Evolutionary conservation across 2,888 invertebrate genomes (phyloP), one percentile per base, ranked within the genome.

Genomic region (Agrochola lota): DNA sequence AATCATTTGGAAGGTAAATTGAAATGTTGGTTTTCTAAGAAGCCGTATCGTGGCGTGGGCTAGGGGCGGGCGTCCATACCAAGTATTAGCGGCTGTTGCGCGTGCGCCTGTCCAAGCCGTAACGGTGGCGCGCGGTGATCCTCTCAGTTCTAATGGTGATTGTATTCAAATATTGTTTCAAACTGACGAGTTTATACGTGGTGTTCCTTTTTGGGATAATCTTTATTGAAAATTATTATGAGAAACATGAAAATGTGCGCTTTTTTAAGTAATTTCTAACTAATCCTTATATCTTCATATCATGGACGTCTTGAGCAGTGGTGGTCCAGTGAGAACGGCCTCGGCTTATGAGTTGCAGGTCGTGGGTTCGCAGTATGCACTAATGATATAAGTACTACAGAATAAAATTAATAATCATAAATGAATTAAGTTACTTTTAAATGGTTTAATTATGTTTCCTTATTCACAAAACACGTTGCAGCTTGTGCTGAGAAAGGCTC

Each of bases 1-100:
- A 91, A 92, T 92, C 91, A 91, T 90, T 90, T 87, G 89, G 87
- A 87, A 84, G 81, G 74, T 87, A 92, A 91, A 92, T 93, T 83
- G 90, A 87, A 92, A 93, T 93, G 81, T 87, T 74, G 78, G 87
- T 77, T 81, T 94, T 94, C 95, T 86, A 63, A 82, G 94, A 94
- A 94, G 85, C 85, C 80, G 79, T 88, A 90, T 89, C 85, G 87
- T 85, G 80, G 85, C 89, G 85, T 89, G 89, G 87, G 90, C 87
- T 90, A 88, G 87, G 85, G 85, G 43, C 55, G n/a, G 78, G 67
- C 70, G 68, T 77, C 71, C 85, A 84, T 84, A 84, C 86, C 74
- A 84, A 84, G 79, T 84, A 71, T 43, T 71, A 67, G 74, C 73
- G 46, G 64, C 66, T 63, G 70, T 71, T 66, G 75, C 74, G 76